Evolutionary conservation across 2,797 vertebrate genomes (phyloP), one percentile per base, ranked within the genome.

Genomic region (Catharus ustulatus): DNA sequence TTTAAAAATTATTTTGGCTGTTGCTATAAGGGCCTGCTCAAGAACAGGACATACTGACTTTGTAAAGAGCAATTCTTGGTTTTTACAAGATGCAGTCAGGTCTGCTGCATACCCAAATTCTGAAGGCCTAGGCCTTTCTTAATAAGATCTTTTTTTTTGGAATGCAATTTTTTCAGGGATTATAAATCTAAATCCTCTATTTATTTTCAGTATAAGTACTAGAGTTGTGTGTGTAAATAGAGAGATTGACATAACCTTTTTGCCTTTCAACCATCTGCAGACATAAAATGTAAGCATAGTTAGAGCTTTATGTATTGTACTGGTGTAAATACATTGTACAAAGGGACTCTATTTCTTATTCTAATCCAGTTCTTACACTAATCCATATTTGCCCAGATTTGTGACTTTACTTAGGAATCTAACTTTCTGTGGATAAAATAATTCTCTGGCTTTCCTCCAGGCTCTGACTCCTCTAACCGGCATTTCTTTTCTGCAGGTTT

Each of bases 281-380:
- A 64, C 58, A 74, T 24, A 51, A 94, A 94, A 62, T 30, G 49
- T 19, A 55, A 87, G 36, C 73, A 91, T 69, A 91, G 73, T 83
- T 76, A 76, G 21, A 79, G 91, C 81, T 95, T 96, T 93, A 84
- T 76, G 76, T 69, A 76, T 81, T 91, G 66, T 84, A 58, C 85
- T 81, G 55, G 5, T 66, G 30, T 68, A 86, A 90, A 78, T 55
- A 75, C 6, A 0, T 45, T 3, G 8, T 58, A 84, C 83, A 95
- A 86, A 96, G 74, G 36, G 16, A 81, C 55, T 84, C 32, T 74
- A 22, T 74, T 94, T 90, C 69, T 94, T 75, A 66, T 34, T 55
- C 26, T 96, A 96, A 96, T 91, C 93, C 54, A 59, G 46, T 95
- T 94, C 89, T 94, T 92, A 84, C 9, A 54, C 66, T 94, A 95